Conservation (phyloP, 2,113 vertebrate species). For the Dendrocopos noguchii region DNA sequence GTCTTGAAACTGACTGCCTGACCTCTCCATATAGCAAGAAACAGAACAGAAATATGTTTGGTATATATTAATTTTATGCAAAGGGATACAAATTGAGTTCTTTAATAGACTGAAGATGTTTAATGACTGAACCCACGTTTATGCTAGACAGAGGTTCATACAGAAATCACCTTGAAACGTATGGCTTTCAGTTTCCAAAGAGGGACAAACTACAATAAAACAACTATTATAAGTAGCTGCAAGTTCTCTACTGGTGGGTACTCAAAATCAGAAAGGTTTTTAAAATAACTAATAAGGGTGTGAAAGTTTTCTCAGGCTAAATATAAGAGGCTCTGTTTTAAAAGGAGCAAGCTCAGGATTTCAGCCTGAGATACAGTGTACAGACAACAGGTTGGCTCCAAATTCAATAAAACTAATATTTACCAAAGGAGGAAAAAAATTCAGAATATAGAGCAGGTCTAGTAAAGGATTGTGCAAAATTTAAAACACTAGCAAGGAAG, state of each 20-base stretch:
- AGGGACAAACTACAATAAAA: background rate
- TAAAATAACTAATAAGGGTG: background rate
- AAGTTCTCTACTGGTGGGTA: background rate
- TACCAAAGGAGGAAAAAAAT: background rate
- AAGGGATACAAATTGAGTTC: background rate
- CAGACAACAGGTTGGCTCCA: background rate
- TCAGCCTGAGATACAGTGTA: background rate
- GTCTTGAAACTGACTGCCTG: background rate
- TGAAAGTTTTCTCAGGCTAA: background rate
- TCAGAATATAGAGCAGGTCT: conserved; percentile 12
- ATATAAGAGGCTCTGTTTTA: background rate
- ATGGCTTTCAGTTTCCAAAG: background rate
- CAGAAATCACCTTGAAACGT: background rate
- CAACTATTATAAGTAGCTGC: background rate
- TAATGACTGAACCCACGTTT: background rate
- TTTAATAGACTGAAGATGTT: background rate
- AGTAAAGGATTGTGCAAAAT: background rate
- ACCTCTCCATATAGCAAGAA: background rate
- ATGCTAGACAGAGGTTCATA: background rate
- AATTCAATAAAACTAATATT: conserved; percentile 16
- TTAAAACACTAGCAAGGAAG: background rate
- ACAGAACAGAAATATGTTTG: background rate
- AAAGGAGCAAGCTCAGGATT: background rate
- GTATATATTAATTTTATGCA: background rate
- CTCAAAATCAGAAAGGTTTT: background rate